phyloP scores from a whole-genome alignment of 1,140 invertebrate species.

The Drosophila chauvacae region DNA sequence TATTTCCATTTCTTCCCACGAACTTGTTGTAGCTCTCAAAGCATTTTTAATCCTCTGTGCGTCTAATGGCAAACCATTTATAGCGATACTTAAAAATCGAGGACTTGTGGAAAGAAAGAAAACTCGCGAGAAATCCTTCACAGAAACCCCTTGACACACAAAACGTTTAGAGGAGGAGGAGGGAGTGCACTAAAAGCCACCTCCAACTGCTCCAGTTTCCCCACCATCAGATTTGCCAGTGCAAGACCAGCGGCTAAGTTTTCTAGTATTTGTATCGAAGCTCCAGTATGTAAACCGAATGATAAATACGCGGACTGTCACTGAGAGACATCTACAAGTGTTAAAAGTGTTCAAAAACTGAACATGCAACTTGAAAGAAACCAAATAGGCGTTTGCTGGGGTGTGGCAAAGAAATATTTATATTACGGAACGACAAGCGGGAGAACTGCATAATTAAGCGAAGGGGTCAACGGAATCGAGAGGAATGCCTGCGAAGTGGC shows the following conservation, averaged over 20 bases:
- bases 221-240: background rate
- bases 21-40: constrained; percentile 5
- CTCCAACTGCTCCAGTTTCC: constrained; percentile 26
- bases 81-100: constrained; percentile 42
- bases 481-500: constrained; percentile 22
- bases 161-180: background rate
- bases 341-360: constrained; percentile 5
- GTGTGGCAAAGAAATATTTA: constrained; percentile 30
- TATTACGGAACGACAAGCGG: constrained; percentile 17
- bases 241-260: background rate
- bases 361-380: constrained; percentile 14
- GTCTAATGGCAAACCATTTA: constrained; percentile 41
- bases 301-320: constrained; percentile 23
- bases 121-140: constrained; percentile 10
- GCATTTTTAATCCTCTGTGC: background rate
- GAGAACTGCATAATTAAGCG: constrained; percentile 39
- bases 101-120: constrained; percentile 30
- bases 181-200: constrained; percentile 17
- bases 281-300: constrained; percentile 6
- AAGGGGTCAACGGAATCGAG: constrained; percentile 34
- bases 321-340: constrained; percentile 11
- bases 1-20: background rate
- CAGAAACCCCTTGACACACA: constrained; percentile 36
- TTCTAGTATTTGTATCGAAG: constrained; percentile 7
- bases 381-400: constrained; percentile 6